Percentiles rank a stretch among this genome's conserved stretches.
Evolutionary conservation across 2,113 vertebrate species (phyloP).

Genomic region (Abramis brama): DNA sequence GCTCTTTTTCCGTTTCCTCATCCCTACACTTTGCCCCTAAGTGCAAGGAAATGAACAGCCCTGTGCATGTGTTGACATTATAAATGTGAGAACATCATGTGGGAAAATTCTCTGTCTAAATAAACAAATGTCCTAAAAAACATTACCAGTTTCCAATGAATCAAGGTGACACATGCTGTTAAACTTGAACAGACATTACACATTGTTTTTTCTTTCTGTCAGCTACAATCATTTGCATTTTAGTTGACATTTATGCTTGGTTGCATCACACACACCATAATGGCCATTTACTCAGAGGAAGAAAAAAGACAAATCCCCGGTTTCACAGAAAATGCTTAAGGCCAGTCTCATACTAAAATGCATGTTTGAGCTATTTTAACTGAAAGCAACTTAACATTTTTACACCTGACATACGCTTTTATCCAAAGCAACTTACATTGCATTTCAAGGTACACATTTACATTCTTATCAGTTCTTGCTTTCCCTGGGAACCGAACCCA

Average conservation of each 20-base stretch:
- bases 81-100: conserved; percentile 60
- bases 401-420: too few species aligned
- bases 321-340: too few species aligned
- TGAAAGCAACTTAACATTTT: too few species aligned
- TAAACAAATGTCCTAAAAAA: background rate
- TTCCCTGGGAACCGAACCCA: too few species aligned
- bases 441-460: too few species aligned
- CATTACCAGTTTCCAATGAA: background rate
- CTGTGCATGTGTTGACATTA: conserved; percentile 72
- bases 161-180: background rate
- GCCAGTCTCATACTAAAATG: too few species aligned
- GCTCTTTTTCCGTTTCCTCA: conserved; percentile 71
- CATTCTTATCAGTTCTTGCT: too few species aligned
- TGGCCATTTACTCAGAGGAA: background rate
- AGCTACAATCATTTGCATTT: background rate
- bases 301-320: background rate
- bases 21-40: conserved; percentile 68
- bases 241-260: background rate
- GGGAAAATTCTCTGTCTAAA: conserved; percentile 54
- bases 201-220: background rate
- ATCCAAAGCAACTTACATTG: too few species aligned
- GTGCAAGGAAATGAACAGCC: conserved; percentile 74
- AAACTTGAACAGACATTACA: background rate
- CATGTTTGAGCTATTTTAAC: too few species aligned
- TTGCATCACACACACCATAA: background rate